Conservation (phyloP, 2,797 vertebrate genomes). For the Linurgus olivaceus region DNA sequence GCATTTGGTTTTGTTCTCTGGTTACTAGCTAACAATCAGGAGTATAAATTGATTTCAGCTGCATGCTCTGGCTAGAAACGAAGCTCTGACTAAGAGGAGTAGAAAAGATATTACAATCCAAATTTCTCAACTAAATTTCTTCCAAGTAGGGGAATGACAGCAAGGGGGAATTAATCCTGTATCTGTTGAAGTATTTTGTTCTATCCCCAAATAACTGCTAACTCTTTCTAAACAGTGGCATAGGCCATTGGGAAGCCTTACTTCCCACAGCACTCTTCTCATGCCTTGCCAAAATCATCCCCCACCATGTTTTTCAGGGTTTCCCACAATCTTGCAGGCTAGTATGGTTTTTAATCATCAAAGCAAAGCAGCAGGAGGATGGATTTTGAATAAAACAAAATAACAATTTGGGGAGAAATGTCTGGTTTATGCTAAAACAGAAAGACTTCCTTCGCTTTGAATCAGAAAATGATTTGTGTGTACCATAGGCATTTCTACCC, state of each 20-base stretch:
- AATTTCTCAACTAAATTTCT: background rate
- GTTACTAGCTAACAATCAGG: background rate
- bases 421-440: background rate
- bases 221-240: background rate
- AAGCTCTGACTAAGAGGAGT: background rate
- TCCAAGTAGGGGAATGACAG: background rate
- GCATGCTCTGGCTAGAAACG: constrained; percentile 14
- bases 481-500: background rate
- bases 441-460: background rate
- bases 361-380: background rate
- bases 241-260: background rate
- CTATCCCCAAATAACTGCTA: background rate
- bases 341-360: background rate
- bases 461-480: background rate
- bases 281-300: background rate
- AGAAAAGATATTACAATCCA: constrained; percentile 1
- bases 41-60: constrained; percentile 23
- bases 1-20: background rate
- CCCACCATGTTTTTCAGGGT: background rate
- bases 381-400: constrained; percentile 1
- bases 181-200: background rate
- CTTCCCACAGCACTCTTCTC: background rate
- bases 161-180: background rate
- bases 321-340: background rate
- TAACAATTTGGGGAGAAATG: background rate